Evolutionary conservation across 2,888 invertebrate genomes (phyloP).

Genomic region (Galerucella pusilla): DNA sequence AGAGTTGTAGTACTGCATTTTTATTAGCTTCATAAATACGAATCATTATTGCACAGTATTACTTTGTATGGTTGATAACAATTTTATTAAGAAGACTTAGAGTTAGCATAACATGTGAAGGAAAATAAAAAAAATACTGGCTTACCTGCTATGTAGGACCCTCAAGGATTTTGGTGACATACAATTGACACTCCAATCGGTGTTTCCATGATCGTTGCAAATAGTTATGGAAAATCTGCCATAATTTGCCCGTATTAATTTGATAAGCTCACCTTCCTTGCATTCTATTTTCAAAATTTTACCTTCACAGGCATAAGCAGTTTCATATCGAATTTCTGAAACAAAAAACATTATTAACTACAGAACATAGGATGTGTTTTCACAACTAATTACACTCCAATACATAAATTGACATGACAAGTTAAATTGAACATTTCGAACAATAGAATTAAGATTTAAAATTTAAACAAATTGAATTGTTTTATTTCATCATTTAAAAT

Average conservation of each 20-base stretch:
- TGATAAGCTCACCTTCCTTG: conserved; percentile 88
- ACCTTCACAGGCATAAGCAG: conserved; percentile 94
- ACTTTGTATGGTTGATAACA: neutral
- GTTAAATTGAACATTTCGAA: too few species aligned
- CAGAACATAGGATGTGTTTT: too few species aligned
- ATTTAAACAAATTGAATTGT: too few species aligned
- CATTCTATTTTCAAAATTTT: conserved; percentile 90
- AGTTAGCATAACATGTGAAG: neutral
- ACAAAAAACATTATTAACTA: conserved; percentile 36
- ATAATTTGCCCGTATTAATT: conserved; percentile 93
- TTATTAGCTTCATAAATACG: too few species aligned
- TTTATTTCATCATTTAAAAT: too few species aligned
- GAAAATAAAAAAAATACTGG: neutral
- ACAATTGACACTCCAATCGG: conserved; percentile 97
- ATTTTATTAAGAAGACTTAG: neutral
- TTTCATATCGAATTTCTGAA: conserved; percentile 78
- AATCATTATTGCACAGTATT: neutral
- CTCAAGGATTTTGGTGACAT: conserved; percentile 90
- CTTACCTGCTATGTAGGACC: conserved; percentile 87
- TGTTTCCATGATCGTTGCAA: conserved; percentile 95
- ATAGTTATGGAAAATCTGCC: conserved; percentile 95
- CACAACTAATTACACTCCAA: too few species aligned
- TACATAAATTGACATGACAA: too few species aligned
- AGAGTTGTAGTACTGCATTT: neutral
- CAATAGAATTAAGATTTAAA: too few species aligned